Percentiles rank a stretch among this genome's conserved stretches.
These are phyloP conservation scores for Drosophila teissieri DNA, from an alignment of 1,140 invertebrate species.

Conservation along the genomic window DNA sequence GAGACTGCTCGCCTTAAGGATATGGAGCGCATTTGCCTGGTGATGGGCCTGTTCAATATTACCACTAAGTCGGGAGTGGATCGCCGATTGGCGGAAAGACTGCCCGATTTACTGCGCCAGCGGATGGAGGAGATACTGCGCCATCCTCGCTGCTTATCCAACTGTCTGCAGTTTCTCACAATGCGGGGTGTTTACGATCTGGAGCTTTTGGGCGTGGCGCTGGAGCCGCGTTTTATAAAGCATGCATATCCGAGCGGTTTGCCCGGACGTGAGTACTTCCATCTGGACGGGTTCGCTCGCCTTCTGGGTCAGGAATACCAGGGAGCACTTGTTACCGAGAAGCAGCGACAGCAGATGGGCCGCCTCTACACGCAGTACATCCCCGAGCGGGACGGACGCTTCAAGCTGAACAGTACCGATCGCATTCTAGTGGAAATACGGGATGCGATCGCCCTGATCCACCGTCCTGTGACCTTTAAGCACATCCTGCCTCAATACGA, in stretches of 20 bases:
- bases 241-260: constrained; percentile 74
- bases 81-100: constrained; percentile 82
- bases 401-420: constrained; percentile 83
- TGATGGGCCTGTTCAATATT: constrained; percentile 85
- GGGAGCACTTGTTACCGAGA: constrained; percentile 85
- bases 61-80: constrained; percentile 76
- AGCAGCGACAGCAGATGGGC: constrained; percentile 77
- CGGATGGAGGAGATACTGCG: constrained; percentile 85
- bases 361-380: constrained; percentile 85
- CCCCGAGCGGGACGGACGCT: constrained; percentile 83
- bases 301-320: constrained; percentile 85
- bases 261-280: constrained; percentile 85
- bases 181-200: constrained; percentile 84
- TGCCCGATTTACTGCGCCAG: constrained; percentile 85
- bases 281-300: constrained; percentile 86
- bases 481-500: constrained; percentile 87
- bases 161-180: constrained; percentile 85
- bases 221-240: constrained; percentile 85
- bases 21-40: constrained; percentile 86
- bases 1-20: constrained; percentile 86
- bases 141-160: constrained; percentile 84
- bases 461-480: constrained; percentile 58
- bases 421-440: constrained; percentile 85
- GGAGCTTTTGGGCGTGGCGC: constrained; percentile 85
- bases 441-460: constrained; percentile 66